Evolutionary conservation across 2,797 vertebrate genomes (phyloP).

Genomic region (Taenioides sp.): DNA sequence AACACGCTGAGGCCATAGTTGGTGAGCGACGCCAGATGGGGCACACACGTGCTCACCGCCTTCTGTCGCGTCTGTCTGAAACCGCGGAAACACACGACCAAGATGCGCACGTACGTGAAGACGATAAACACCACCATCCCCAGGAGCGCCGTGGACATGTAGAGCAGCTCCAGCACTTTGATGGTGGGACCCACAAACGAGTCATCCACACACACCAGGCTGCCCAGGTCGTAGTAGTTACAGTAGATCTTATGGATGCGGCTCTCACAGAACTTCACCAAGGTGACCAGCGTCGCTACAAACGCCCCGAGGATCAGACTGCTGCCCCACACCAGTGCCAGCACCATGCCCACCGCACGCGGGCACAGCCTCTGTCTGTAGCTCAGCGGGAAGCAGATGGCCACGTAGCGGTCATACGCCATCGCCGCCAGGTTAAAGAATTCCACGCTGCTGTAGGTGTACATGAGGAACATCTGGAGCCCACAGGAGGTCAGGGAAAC

Average conservation of each 20-base stretch:
- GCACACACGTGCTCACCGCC: slow-evolving; percentile 34
- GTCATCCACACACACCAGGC: slow-evolving; percentile 18
- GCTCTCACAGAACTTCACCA: slow-evolving; percentile 35
- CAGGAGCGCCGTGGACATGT: background rate
- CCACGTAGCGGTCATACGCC: background rate
- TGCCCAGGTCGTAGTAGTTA: slow-evolving; percentile 32
- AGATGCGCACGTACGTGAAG: background rate
- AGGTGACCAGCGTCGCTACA: background rate
- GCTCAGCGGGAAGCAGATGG: slow-evolving; percentile 32
- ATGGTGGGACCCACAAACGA: background rate
- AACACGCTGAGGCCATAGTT: slow-evolving; percentile 12
- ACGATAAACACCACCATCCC: background rate
- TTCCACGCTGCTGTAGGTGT: background rate
- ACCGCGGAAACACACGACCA: slow-evolving; percentile 29
- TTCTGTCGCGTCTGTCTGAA: background rate
- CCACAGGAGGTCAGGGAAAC: background rate
- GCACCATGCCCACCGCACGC: background rate
- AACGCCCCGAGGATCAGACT: background rate
- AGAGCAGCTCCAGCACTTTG: background rate
- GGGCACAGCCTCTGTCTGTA: slow-evolving; percentile 18
- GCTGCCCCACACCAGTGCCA: slow-evolving; percentile 16
- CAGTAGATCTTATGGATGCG: slow-evolving; percentile 22
- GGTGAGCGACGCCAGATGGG: slow-evolving; percentile 20
- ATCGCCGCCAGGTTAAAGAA: background rate
- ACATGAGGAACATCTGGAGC: background rate